A percentile compares a stretch with the other conserved stretches of the same genome.
phyloP scores from a whole-genome alignment of 2,113 vertebrate genomes.

The Prunella fulvescens region DNA sequence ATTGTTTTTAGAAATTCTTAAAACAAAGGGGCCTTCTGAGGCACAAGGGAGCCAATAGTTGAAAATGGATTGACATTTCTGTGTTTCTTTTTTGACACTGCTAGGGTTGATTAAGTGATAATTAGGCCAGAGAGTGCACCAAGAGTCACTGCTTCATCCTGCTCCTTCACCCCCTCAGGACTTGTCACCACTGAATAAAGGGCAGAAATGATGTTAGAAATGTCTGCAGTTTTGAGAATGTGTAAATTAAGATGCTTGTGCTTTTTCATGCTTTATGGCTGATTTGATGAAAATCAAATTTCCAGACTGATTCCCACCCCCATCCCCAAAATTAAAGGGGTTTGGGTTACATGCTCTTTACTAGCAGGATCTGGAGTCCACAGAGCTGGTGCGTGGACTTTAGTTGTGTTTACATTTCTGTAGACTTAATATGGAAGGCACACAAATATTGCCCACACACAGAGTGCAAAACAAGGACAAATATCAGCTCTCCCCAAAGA shows the following conservation, averaged over 20 bases:
- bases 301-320: background rate
- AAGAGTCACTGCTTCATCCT: background rate
- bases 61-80: constrained; percentile 42
- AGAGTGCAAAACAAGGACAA: background rate
- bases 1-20: background rate
- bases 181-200: constrained; percentile 36
- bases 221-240: background rate
- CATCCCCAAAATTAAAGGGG: background rate
- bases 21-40: background rate
- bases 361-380: background rate
- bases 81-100: background rate
- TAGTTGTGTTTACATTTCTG: background rate
- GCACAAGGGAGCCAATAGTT: background rate
- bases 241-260: background rate
- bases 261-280: constrained; percentile 13
- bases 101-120: constrained; percentile 36
- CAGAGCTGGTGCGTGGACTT: background rate
- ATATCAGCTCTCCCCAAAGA: background rate
- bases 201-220: background rate
- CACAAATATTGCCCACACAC: background rate
- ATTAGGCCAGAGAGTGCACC: background rate
- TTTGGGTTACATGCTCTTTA: background rate
- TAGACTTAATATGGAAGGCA: background rate
- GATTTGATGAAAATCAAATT: background rate
- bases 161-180: constrained; percentile 25